phyloP scores from a whole-genome alignment of 2,797 vertebrate species.

The Scolopax rusticola region DNA sequence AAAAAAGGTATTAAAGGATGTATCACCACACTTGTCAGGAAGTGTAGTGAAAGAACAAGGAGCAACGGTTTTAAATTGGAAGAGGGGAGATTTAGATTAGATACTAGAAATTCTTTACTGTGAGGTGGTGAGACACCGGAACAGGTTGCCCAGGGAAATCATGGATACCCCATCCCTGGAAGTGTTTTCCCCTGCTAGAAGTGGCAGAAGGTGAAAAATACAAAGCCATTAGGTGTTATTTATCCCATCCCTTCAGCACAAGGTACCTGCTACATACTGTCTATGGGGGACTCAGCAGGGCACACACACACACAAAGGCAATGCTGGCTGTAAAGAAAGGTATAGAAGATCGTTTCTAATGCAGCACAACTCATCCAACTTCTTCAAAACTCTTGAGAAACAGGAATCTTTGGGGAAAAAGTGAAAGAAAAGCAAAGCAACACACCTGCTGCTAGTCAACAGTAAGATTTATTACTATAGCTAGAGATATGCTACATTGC shows the following conservation, averaged over 20 bases:
- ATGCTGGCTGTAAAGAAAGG: fast-evolving
- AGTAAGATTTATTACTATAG: neutral
- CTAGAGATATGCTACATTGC: neutral
- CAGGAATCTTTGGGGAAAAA: fast-evolving
- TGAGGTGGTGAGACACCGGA: no score
- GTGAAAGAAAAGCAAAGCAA: neutral
- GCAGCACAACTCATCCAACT: fast-evolving
- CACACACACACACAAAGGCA: fast-evolving
- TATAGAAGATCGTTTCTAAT: fast-evolving
- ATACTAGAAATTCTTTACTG: no score
- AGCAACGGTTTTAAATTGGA: no score
- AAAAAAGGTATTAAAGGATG: no score
- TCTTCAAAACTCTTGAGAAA: fast-evolving
- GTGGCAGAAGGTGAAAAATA: neutral
- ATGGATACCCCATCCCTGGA: no score
- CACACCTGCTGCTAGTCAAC: neutral
- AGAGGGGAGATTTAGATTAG: no score
- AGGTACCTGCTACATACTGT: fast-evolving
- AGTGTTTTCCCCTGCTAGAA: neutral
- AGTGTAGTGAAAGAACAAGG: no score
- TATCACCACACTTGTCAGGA: no score
- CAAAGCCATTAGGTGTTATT: fast-evolving
- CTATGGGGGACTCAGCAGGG: fast-evolving
- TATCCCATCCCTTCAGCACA: neutral
- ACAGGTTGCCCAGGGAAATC: no score